Conservation (phyloP, 2,797 vertebrate genomes). For the Cuculus canorus region DNA sequence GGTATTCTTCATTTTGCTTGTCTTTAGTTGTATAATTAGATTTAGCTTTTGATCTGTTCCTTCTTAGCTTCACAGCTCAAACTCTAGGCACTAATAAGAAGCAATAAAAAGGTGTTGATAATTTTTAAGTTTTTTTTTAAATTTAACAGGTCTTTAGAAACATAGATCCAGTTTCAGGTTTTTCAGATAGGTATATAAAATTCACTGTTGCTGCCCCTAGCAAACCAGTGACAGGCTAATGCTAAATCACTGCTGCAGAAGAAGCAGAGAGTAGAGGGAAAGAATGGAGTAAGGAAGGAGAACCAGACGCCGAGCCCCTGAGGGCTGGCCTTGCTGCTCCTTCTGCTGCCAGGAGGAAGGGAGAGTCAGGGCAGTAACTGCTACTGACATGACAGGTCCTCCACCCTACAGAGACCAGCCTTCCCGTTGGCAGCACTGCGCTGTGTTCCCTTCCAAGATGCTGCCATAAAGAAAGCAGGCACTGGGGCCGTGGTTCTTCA, state of each 20-base stretch:
- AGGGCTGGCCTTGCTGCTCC: neutral
- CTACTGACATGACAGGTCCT: neutral
- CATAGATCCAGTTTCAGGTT: neutral
- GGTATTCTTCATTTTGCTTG: neutral
- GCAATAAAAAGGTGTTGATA: neutral
- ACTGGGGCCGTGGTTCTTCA: neutral
- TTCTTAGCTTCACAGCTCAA: neutral
- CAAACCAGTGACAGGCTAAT: neutral
- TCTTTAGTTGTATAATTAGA: neutral
- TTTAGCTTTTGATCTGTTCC: neutral
- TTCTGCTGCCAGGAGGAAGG: constrained; percentile 7
- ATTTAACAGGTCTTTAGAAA: neutral
- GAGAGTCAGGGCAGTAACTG: neutral
- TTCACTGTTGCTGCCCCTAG: neutral
- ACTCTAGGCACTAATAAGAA: neutral
- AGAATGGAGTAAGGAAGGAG: neutral
- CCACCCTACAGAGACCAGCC: neutral
- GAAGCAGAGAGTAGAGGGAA: neutral
- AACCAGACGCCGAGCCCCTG: rapidly evolving
- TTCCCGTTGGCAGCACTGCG: neutral
- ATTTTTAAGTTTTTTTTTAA: neutral
- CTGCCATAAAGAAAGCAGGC: neutral
- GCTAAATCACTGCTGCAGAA: neutral
- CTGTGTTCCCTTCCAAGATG: neutral
- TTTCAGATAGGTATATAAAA: neutral